Evolutionary conservation across 1,140 invertebrate genomes (phyloP), one percentile per base, ranked within the genome.

Genomic region (Zelostemma sp.): DNA sequence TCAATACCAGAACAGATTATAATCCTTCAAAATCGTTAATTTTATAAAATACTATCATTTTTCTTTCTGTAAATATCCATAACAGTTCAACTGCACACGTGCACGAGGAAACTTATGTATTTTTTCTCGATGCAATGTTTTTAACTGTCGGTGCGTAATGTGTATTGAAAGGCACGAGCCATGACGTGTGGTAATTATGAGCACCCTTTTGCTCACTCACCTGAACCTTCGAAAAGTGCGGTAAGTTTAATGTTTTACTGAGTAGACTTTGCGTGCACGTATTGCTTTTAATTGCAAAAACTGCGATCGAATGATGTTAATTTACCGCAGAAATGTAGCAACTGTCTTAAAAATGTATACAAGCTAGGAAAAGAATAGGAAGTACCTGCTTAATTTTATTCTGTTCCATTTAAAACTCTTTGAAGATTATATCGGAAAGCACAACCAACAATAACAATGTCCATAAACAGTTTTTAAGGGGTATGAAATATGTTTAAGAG

Each of bases 91-190:
- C 67, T 28, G 56, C 33, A 60, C 65, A 64, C 61, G 63, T 67
- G 64, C 64, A 54, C 16, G 40, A 25, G 19, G 59, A 67, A 56
- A 63, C 51, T 55, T 60, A 60, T 15, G 5, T 49, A 21, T 56
- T 35, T 40, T 31, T 58, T 47, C 31, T 48, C 31, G 59, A 38
- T 71, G 66, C 69, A 64, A 63, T 72, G 72, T 73, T 57, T 68
- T 72, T 60, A 53, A 56, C 51, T 67, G 59, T 76, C 78, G 75
- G 68, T 78, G 78, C 43, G 55, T 40, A 31, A 38, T n/a, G 38
- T 68, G 57, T 58, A 43, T 62, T 41, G 61, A 75, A 72, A 73
- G 60, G 62, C 72, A 72, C 56, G 49, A 64, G 67, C 71, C 74
- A 65, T 73, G 64, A 76, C 66, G n/a, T n/a, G 68, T 64, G 41